Base-by-base conservation (phyloP, 2,797 vertebrate species). In the Sebastes iracundus region DNA sequence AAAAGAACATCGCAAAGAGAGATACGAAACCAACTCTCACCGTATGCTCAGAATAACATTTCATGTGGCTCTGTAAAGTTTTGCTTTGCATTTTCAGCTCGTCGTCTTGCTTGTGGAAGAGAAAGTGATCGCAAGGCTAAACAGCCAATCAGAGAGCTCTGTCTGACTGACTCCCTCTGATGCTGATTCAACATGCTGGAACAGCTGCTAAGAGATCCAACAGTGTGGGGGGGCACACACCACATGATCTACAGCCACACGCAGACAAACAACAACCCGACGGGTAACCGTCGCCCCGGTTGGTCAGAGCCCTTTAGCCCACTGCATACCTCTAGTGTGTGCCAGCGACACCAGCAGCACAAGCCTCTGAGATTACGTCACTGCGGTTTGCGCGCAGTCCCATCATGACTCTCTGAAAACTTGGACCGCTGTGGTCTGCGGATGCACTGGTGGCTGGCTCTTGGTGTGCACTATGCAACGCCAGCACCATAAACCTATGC, bases 401-500 rank as follows among this genome's bases (percentile, higher is more conserved):
- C 42, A 33, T 53, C 52, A 60, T 7, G 14, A 46, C 77, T 32
- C 42, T 30, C 52, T 59, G 14, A 55, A 66, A 64, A 35, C 64
- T 59, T 67, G 56, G 32, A 74, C 55, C 28, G n/a, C 20, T 66
- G 53, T 42, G 64, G 67, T 79, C 53, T 76, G 83, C 2, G 20
- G 75, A 72, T 38, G 35, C 77, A 64, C 64, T 73, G 77, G 53
- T 59, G 53, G 67, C 62, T 42, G 72, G 69, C 28, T 63, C 75
- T 56, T 38, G 10, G 56, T 71, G 52, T 25, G 13, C 7, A 22
- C 16, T 42, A 23, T 56, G 53, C 65, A 38, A 76, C 9, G 20
- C 49, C 49, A 53, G 49, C 56, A 62, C 11, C 67, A 46, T 27
- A 63, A 79, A 58, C 60, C 68, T 56, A 56, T 73, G 65, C n/a